Percentiles rank a stretch among this genome's conserved stretches.
Evolutionary conservation across 2,888 invertebrate genomes (phyloP).

Genomic region (Orchestes rusci): DNA sequence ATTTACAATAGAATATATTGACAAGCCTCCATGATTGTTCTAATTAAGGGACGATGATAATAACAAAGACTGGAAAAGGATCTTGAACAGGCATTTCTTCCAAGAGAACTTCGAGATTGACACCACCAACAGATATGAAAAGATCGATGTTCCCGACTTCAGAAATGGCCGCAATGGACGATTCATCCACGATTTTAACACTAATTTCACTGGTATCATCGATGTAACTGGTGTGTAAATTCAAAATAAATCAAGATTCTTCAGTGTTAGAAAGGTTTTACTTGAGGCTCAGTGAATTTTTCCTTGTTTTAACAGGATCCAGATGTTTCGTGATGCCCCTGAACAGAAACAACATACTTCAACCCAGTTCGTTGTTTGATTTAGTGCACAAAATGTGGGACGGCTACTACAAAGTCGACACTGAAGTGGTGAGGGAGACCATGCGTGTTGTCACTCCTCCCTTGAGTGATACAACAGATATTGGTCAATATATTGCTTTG

Average conservation of each 20-base stretch:
- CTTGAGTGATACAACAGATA: conserved; percentile 48
- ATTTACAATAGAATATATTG: not conserved
- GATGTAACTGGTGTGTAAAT: conserved; percentile 38
- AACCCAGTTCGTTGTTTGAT: conserved; percentile 74
- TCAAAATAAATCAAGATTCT: no score
- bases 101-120: conserved; percentile 79
- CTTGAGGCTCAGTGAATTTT: not conserved
- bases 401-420: conserved; percentile 71
- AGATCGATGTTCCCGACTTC: conserved; percentile 80
- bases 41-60: conserved; percentile 15
- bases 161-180: conserved; percentile 73
- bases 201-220: conserved; percentile 55
- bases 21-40: not conserved
- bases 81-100: conserved; percentile 42
- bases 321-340: conserved; percentile 90
- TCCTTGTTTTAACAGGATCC: no score
- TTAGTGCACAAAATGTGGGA: conserved; percentile 71
- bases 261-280: no score
- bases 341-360: conserved; percentile 65
- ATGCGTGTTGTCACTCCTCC: conserved; percentile 70
- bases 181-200: conserved; percentile 88
- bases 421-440: conserved; percentile 65
- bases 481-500: conserved; percentile 63
- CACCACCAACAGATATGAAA: conserved; percentile 66
- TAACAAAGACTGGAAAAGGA: conserved; percentile 15